phyloP scores from a whole-genome alignment of 2,888 invertebrate species.

The Eilema depressum region DNA sequence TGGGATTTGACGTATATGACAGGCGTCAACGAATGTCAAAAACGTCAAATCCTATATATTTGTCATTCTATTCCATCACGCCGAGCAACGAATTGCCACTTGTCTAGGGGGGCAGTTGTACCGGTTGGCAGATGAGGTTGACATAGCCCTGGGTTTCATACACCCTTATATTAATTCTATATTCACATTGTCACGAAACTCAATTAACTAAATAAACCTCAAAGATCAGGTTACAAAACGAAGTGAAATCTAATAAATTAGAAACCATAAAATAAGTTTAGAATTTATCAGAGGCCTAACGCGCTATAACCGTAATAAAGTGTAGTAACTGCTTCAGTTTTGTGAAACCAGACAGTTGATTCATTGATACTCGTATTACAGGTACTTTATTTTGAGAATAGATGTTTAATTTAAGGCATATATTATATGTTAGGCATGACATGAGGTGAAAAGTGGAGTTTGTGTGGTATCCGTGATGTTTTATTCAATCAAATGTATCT shows the following conservation, averaged over 20 bases:
- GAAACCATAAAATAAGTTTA: background rate
- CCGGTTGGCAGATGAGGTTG: background rate
- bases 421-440: background rate
- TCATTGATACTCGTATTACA: background rate
- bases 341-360: background rate
- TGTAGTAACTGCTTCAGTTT: background rate
- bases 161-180: background rate
- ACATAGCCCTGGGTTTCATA: background rate
- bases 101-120: no score
- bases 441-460: background rate
- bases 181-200: background rate
- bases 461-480: no score
- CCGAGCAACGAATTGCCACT: no score
- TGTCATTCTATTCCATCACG: no score
- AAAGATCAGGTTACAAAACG: background rate
- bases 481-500: no score
- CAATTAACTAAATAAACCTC: background rate
- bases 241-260: background rate
- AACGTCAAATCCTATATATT: no score
- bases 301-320: constrained; percentile 1
- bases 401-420: no score
- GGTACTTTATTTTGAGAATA: background rate
- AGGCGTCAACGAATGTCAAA: no score
- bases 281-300: background rate
- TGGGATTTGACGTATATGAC: no score